Percentiles rank a stretch among this genome's conserved stretches.
These are phyloP conservation scores for Elephas maximus DNA, from an alignment of 2,113 vertebrate species.

Conservation along the genomic window DNA sequence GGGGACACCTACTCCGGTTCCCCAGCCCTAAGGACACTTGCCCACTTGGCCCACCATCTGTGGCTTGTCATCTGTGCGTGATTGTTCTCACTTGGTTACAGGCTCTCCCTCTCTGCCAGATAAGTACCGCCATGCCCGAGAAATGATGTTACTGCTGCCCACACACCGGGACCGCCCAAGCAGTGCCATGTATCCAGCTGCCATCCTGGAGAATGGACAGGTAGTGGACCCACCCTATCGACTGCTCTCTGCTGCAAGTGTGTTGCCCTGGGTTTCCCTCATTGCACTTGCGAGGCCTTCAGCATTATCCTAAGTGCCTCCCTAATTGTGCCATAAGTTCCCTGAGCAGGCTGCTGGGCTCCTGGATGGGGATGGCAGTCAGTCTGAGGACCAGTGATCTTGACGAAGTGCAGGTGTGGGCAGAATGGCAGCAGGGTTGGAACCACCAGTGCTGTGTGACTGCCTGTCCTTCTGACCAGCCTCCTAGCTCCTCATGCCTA, in stretches of 20 bases:
- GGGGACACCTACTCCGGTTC: background rate
- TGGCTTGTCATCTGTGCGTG: constrained; percentile 90
- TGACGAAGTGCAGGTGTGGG: background rate
- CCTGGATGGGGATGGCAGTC: background rate
- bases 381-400: background rate
- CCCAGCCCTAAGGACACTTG: constrained; percentile 66
- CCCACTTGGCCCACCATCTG: constrained; percentile 80
- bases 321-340: background rate
- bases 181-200: constrained; percentile 95
- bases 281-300: background rate
- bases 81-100: constrained; percentile 93
- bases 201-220: constrained; percentile 96
- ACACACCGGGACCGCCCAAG: constrained; percentile 94
- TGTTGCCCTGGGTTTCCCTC: background rate
- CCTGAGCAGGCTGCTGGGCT: background rate
- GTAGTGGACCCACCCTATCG: constrained; percentile 82
- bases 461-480: background rate
- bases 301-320: background rate
- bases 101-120: constrained; percentile 98
- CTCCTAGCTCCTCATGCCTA: background rate
- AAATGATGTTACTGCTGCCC: constrained; percentile 96
- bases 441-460: background rate
- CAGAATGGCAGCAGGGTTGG: background rate
- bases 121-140: constrained; percentile 96
- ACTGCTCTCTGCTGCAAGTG: background rate